Evolutionary conservation across 1,140 invertebrate genomes (phyloP), one percentile per base, ranked within the genome.

Genomic region (Trichonephila inaurata): DNA sequence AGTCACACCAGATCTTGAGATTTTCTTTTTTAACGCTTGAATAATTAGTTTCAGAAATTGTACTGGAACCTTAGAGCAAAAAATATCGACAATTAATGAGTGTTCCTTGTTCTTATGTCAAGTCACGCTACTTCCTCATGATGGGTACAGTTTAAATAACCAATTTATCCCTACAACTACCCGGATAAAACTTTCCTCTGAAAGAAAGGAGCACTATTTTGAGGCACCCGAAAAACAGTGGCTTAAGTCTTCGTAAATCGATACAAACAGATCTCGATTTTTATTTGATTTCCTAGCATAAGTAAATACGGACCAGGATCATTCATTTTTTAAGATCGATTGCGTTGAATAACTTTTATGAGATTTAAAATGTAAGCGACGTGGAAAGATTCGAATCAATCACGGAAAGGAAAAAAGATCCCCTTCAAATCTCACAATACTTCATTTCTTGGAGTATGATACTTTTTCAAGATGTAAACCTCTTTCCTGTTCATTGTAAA

Each of bases 331-430:
- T 64, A 64, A 21, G 62, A 64, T 64, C 62, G 62, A 64, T 64
- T 64, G 16, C 62, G 16, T 16, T 64, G 62, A 64, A 64, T 64
- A 64, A 64, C 62, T 64, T 64, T 64, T 64, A 64, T 64, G 62
- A 21, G 62, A 64, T 64, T 64, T 64, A 64, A 64, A 64, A 64
- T 64, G 62, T 64, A 64, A 64, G 21, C 62, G 62, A 64, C 6
- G 62, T 64, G 62, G 62, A 64, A 64, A 64, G 62, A 64, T 64
- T 64, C 62, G 62, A 64, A 64, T 64, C 62, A 64, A 64, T 64
- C 62, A 64, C 62, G 21, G 16, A 21, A 64, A 64, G 7, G 62
- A 5, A 18, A 64, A 64, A 64, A 64, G 18, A 64, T 64, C 62
- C 62, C 16, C 62, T 19, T 64, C 6, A 18, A 64, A 64, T 64